phyloP scores from a whole-genome alignment of 2,888 invertebrate species.

The Polyommatus icarus region DNA sequence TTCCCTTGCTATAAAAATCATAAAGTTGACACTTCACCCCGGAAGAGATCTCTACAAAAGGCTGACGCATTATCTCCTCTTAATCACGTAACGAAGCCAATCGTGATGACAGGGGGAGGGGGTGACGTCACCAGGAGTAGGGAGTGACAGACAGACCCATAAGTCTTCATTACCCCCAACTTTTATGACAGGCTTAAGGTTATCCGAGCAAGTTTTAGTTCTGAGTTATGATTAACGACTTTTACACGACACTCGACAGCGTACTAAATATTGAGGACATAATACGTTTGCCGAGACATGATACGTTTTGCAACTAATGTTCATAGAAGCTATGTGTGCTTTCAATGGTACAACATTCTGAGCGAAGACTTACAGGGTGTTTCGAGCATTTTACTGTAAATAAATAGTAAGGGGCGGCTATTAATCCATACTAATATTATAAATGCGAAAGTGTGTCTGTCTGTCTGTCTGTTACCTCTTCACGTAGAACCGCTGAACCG shows the following conservation, averaged over 20 bases:
- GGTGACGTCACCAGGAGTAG: conserved; percentile 39
- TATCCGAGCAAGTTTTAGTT: conserved; percentile 44
- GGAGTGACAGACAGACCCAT: conserved; percentile 61
- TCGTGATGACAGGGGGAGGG: conserved; percentile 39
- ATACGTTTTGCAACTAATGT: no score
- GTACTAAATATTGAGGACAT: not conserved
- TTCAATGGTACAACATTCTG: no score
- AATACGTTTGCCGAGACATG: no score
- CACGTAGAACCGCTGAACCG: no score
- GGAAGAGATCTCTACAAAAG: conserved; percentile 1
- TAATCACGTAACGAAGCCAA: conserved; percentile 42
- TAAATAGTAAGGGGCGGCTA: no score
- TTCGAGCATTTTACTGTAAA: no score
- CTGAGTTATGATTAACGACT: conserved; percentile 10
- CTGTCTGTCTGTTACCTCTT: no score
- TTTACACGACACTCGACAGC: not conserved
- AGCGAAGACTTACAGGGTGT: no score
- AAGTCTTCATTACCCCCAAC: conserved; percentile 76
- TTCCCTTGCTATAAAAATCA: not conserved
- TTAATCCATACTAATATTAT: no score
- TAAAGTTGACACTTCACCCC: not conserved
- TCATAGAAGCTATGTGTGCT: no score
- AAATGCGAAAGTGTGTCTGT: no score
- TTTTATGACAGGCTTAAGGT: conserved; percentile 59
- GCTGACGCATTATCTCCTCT: conserved; percentile 24